Evolutionary conservation across 2,888 invertebrate species (phyloP).

Genomic region (Ectemnius cavifrons): DNA sequence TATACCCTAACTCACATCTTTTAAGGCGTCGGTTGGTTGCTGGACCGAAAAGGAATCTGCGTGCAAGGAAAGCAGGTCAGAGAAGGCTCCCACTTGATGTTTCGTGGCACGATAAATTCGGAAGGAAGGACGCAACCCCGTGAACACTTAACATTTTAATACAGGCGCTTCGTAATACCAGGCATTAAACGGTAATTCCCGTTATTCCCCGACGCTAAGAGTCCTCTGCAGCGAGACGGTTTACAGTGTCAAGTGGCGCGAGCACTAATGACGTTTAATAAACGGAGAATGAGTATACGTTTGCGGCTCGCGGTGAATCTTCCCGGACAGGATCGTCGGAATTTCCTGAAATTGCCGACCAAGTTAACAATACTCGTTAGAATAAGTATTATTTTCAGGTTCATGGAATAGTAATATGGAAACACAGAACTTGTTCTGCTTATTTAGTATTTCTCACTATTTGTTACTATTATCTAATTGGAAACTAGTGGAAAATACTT

Average conservation of each 20-base stretch:
- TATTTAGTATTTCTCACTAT: too few relatives aligned
- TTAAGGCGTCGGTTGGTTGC: too few relatives aligned
- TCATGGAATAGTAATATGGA: too few relatives aligned
- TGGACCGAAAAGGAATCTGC: too few relatives aligned
- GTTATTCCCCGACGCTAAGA: slow-evolving; percentile 1
- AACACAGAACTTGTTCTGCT: too few relatives aligned
- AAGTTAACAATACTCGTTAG: too few relatives aligned
- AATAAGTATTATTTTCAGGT: too few relatives aligned
- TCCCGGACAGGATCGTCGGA: slow-evolving; percentile 38
- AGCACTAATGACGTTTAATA: slow-evolving; percentile 42
- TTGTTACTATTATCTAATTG: too few relatives aligned
- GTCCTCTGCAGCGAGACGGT: slow-evolving; percentile 19
- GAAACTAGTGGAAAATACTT: too few relatives aligned
- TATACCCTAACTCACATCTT: too few relatives aligned
- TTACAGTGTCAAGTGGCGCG: slow-evolving; percentile 12
- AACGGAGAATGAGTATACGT: slow-evolving; percentile 24
- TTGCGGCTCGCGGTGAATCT: slow-evolving; percentile 32
- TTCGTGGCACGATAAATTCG: slow-evolving; percentile 7
- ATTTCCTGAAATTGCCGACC: slow-evolving; percentile 54
- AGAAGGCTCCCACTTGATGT: background rate
- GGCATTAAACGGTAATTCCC: slow-evolving; percentile 9
- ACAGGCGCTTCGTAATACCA: slow-evolving; percentile 5
- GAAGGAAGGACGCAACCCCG: background rate
- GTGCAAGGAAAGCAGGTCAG: too few relatives aligned
- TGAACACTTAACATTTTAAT: slow-evolving; percentile 1